phyloP scores from a whole-genome alignment of 2,797 vertebrate species.

The Oreonectes daqikongensis region DNA sequence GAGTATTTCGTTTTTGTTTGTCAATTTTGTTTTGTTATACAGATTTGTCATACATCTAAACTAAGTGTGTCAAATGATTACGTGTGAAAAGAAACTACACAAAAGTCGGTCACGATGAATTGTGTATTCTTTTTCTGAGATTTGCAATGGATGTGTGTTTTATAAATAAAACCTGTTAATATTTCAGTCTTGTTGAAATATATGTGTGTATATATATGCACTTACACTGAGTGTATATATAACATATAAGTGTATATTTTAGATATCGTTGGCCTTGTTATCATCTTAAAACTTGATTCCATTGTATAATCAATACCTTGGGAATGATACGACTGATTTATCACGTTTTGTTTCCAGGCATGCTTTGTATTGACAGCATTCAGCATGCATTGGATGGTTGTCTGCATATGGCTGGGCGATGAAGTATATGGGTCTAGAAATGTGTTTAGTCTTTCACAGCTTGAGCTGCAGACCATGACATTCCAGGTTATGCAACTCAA shows the following conservation, averaged over 20 bases:
- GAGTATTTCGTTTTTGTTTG: constrained; percentile 37
- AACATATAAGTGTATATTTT: constrained; percentile 75
- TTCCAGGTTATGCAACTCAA: constrained; percentile 89
- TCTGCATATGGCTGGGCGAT: constrained; percentile 80
- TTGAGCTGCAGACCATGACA: constrained; percentile 91
- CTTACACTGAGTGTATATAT: constrained; percentile 72
- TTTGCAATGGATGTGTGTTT: constrained; percentile 85
- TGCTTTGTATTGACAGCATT: constrained; percentile 88
- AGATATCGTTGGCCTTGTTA: not conserved
- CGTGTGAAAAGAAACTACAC: constrained; percentile 80
- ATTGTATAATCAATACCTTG: constrained; percentile 80
- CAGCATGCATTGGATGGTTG: constrained; percentile 95
- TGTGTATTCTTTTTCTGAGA: constrained; percentile 86
- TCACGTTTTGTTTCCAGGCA: constrained; percentile 82
- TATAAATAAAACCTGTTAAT: constrained; percentile 63
- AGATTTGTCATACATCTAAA: constrained; percentile 61
- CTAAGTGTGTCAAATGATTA: constrained; percentile 48
- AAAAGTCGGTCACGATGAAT: constrained; percentile 75
- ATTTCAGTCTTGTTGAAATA: constrained; percentile 67
- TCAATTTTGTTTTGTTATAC: constrained; percentile 52
- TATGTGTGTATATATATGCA: constrained; percentile 71
- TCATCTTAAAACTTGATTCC: constrained; percentile 73
- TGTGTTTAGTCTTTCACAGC: constrained; percentile 83
- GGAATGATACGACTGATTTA: constrained; percentile 70
- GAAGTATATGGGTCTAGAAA: constrained; percentile 80